A percentile compares a stretch with the other conserved stretches of the same genome.
Evolutionary conservation across 2,797 vertebrate genomes (phyloP).

Genomic region (Toxotes lorentzi): DNA sequence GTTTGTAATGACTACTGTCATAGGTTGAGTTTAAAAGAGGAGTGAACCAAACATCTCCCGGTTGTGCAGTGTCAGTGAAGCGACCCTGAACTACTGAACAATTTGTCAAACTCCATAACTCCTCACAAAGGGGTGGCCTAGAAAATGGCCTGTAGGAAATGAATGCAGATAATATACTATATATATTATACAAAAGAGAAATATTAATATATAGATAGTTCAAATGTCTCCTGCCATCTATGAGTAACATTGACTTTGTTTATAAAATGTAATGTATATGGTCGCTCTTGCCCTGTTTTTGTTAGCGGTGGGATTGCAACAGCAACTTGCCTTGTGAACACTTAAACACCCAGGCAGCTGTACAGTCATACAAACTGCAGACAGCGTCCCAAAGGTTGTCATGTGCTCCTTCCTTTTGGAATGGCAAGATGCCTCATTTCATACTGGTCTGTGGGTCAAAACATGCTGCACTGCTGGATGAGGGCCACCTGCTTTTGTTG

Average conservation of each 20-base stretch:
- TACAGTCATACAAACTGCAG: conserved; percentile 6
- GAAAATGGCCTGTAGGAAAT: not conserved
- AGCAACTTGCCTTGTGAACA: conserved; percentile 30
- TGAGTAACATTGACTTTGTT: not conserved
- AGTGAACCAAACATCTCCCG: not conserved
- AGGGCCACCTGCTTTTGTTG: conserved; percentile 52
- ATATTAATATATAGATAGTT: not conserved
- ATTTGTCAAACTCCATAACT: not conserved
- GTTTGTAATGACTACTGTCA: conserved; percentile 33
- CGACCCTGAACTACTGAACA: not conserved
- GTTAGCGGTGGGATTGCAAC: conserved; percentile 13
- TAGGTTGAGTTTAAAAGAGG: conserved; percentile 17
- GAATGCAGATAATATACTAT: not conserved
- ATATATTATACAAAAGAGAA: not conserved
- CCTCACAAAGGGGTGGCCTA: not conserved
- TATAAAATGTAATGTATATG: not conserved
- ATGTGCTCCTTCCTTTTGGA: conserved; percentile 44
- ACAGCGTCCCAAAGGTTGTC: conserved; percentile 16
- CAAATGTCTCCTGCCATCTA: not conserved
- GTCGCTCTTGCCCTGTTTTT: not conserved
- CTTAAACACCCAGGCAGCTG: conserved; percentile 1
- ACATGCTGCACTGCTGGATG: conserved; percentile 36
- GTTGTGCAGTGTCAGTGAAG: conserved; percentile 5
- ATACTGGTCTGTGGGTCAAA: conserved; percentile 21
- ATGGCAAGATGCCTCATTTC: conserved; percentile 51